Evolutionary conservation across 2,113 vertebrate genomes (phyloP), one percentile per base, ranked within the genome.

Genomic region (Cyanoramphus novaezelandiae): DNA sequence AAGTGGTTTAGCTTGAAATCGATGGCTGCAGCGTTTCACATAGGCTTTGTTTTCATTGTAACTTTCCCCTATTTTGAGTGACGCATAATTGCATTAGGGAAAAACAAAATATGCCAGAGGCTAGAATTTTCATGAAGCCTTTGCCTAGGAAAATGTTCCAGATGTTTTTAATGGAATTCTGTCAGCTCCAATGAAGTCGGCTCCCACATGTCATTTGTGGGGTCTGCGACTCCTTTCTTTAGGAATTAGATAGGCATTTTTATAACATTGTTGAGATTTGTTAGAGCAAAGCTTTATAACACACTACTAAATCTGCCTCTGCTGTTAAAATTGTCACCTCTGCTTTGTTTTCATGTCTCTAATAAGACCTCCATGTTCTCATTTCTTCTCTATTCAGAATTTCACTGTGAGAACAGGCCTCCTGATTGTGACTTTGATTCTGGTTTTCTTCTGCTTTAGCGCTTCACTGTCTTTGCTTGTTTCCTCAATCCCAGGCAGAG

Each of bases 121-220:
- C 57, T 94, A 27, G 62, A 62, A 46, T 71, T 78, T 93, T 79
- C 88, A 92, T 92, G 83, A 92, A 92, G 60, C 28, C 47, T 19
- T 71, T 7, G 29, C 44, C 44, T 65, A 74, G 50, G 69, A 95
- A 69, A 91, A 62, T 9, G 19, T 57, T 94, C 74, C 86, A 94
- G 88, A 65, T 93, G 84, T 65, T 80, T 91, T 91, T 76, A 91
- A 83, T 94, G 76, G 37, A 72, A 79, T 72, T 59, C 39, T 89
- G 57, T 79, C 86, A 63, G n/a, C 62, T 92, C 67, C 62, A 91
- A 85, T 96, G 77, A 86, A 87, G 49, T 52, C 62, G 57, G 65
- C 31, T 95, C 79, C 86, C 75, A 74, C 43, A 31, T 70, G 37
- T 53, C 53, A 59, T 88, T 8, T 69, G 39, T 89, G 91, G 63